Percentiles rank a stretch among this genome's conserved stretches.
Conservation (phyloP, 2,113 vertebrate species). For the Bothrops jararaca region DNA sequence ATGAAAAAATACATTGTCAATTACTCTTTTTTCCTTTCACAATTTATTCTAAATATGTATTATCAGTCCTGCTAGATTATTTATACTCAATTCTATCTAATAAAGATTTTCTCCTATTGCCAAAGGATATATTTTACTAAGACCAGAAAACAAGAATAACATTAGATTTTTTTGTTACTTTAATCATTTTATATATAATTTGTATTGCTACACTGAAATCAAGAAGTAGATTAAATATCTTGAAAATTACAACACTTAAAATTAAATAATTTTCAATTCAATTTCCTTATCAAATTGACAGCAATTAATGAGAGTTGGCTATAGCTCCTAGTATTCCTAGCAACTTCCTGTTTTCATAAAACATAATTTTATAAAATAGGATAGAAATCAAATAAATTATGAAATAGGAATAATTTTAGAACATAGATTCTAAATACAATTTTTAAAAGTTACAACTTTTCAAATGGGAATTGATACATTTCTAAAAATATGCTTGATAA, state of each 20-base stretch:
- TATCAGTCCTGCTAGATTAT: constrained; percentile 31
- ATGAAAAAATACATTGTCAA: constrained; percentile 51
- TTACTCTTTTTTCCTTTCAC: neutral
- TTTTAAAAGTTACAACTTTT: neutral
- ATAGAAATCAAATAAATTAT: neutral
- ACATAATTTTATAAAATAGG: neutral
- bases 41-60: constrained; percentile 25
- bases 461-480: neutral
- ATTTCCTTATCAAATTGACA: neutral
- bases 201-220: neutral
- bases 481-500: neutral
- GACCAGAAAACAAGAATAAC: neutral
- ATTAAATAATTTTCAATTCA: neutral
- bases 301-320: neutral
- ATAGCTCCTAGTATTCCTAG: neutral
- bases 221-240: neutral
- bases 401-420: neutral
- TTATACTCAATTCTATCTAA: constrained; percentile 9
- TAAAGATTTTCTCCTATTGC: neutral
- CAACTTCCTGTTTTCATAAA: neutral
- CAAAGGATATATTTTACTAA: neutral
- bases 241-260: neutral
- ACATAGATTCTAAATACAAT: neutral
- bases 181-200: neutral
- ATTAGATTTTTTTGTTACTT: constrained; percentile 7